phyloP scores from a whole-genome alignment of 2,113 vertebrate species.

The Agelaius tricolor region DNA sequence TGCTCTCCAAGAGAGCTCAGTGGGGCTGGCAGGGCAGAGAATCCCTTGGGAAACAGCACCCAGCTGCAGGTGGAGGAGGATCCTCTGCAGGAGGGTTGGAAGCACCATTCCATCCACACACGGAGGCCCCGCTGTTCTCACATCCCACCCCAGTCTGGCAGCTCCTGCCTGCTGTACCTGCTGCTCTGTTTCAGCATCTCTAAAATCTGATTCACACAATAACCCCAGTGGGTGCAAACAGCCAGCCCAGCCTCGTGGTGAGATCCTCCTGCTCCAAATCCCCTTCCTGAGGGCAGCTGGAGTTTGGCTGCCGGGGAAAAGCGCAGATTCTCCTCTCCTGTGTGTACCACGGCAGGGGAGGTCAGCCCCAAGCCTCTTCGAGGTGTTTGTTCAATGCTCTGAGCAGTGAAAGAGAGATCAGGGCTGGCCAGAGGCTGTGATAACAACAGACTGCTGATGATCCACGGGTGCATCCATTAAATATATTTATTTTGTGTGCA shows the following conservation, averaged over 20 bases:
- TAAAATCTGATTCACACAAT: slow-evolving; percentile 1
- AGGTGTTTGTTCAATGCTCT: background rate
- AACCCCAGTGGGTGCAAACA: background rate
- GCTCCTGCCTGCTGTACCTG: background rate
- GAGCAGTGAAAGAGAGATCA: background rate
- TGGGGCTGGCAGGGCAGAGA: background rate
- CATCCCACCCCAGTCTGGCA: background rate
- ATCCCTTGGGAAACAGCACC: background rate
- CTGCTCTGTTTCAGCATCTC: background rate
- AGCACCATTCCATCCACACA: background rate
- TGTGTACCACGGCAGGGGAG: background rate
- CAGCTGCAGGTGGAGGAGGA: background rate
- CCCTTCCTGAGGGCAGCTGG: fast-evolving
- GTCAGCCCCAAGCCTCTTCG: background rate
- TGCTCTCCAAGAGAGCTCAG: background rate
- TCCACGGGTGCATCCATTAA: background rate
- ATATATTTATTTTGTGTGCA: background rate
- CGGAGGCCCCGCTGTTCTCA: background rate
- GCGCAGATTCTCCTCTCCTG: background rate
- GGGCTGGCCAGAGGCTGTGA: background rate
- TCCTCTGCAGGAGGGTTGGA: background rate
- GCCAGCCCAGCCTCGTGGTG: fast-evolving
- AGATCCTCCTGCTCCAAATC: background rate
- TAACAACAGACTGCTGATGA: background rate
- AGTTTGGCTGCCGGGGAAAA: background rate